Evolutionary conservation across 2,888 invertebrate species (phyloP), one percentile per base, ranked within the genome.

Genomic region (Cataglyphis rosenhaueri): DNA sequence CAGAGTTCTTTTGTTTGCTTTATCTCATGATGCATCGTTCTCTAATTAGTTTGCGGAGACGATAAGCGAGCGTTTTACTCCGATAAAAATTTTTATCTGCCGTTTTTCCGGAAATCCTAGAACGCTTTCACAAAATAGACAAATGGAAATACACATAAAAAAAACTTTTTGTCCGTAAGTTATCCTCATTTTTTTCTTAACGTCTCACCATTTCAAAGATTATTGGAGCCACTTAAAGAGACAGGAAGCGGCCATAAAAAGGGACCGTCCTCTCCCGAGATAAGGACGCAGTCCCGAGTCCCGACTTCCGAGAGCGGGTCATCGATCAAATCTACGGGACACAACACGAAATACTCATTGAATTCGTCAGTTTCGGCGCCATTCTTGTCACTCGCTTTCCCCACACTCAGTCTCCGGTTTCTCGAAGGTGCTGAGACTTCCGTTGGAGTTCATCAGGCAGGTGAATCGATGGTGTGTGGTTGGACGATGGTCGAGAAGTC

Each of bases 261-360:
- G 64, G 55, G 64, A 70, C 41, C 65, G 44, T 74, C 25, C 29
- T 29, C 10, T 52, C 35, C 52, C 52, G 76, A 85, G 89, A 89
- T 88, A 88, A 86, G 85, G 65, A 74, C 64, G 85, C 84, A 61
- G 61, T 68, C 64, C 64, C 61, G 55, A 29, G 64, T 32, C 65
- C 48, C 52, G 68, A 66, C 57, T 68, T 55, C 59, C 41, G 71
- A 38, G 57, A 25, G 44, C 61, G 21, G 61, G 70, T 84, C 88
- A 91, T 91, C 91, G 87, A 91, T 91, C 91, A 91, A 90, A 84
- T 86, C 82, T 84, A 81, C 86, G 75, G 83, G 84, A 52, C 76
- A 48, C 62, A 79, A 65, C 82, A 62, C 44, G 38, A 38, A 78
- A 66, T 62, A 81, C 82, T 89, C 88, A 82, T 89, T 86, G 84